Evolutionary conservation across 2,797 vertebrate genomes (phyloP), one percentile per base, ranked within the genome.

Genomic region (Sorex maritimensis): DNA sequence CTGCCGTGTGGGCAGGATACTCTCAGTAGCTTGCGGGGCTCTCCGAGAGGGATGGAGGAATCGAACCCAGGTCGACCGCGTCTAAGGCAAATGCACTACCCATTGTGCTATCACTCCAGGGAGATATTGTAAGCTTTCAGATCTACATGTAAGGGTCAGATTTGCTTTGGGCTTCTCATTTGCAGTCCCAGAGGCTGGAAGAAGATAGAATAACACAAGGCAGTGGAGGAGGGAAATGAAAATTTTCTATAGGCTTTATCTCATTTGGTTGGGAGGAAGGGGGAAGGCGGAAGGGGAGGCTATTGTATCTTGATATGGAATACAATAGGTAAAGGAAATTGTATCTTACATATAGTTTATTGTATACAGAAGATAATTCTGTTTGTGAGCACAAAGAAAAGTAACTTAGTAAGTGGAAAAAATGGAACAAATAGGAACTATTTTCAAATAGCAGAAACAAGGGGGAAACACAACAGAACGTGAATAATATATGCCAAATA

Each of bases 381-480:
- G 49, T 52, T 52, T 52, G 49, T 52, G 49, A 52, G 10, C 49
- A 52, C 10, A 52, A 9, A 30, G 19, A 61, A 86, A 86, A 90
- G 15, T 77, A 19, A 34, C 14, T 23, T 90, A 61, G 68, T 46
- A 68, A 58, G 15, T 61, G 30, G 24, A 7, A 1, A 9, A 24
- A 38, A 46, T 15, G 14, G 44, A 85, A 71, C 65, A n/a, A 72
- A 65, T 58, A 58, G 13, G 34, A 73, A 91, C 87, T 91, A 55
- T 21, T 28, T 63, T 24, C 41, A 52, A 78, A 58, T 19, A 78
- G 55, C 17, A 73, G 79, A 73, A 68, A 73, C 19, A 83, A 73
- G 34, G 38, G 15, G 55, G 11, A 55, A 73, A 41, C 21, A 77
- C 10, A 67, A 52, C 12, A 61, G 46, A 79, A 88, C 72, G 78